Percentiles rank a stretch among this genome's conserved stretches.
Conservation (phyloP, 1,140 invertebrate genomes). For the Halictus rubicundus region DNA sequence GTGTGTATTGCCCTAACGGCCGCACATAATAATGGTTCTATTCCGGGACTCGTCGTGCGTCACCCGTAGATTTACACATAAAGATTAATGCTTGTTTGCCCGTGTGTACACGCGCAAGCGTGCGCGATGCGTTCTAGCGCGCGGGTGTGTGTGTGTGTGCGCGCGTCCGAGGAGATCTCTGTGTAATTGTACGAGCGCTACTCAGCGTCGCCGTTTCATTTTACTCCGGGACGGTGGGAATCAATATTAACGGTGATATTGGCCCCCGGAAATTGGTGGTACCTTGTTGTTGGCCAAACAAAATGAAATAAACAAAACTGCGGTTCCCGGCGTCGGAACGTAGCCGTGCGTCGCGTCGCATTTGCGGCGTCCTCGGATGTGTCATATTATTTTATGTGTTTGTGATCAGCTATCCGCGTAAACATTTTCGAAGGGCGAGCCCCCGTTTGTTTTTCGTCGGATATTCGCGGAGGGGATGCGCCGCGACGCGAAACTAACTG, state of each 20-base stretch:
- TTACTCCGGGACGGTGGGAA: conserved; percentile 32
- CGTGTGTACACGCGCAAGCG: not conserved
- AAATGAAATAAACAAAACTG: conserved; percentile 67
- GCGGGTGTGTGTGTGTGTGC: too few relatives aligned
- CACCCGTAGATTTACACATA: conserved; percentile 51
- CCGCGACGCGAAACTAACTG: not conserved
- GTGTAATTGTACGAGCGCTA: conserved; percentile 45
- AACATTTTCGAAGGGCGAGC: conserved; percentile 53
- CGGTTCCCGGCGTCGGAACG: conserved; percentile 1
- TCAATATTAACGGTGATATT: conserved; percentile 67
- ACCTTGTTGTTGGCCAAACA: conserved; percentile 53
- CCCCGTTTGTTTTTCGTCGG: conserved; percentile 22
- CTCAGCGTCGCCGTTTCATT: conserved; percentile 25
- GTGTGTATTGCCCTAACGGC: not conserved
- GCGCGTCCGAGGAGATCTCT: too few relatives aligned
- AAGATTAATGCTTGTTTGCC: conserved; percentile 53
- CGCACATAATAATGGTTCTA: conserved; percentile 49
- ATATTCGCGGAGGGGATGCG: not conserved
- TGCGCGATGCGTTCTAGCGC: conserved; percentile 3
- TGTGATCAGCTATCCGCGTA: conserved; percentile 61
- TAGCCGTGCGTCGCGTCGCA: conserved; percentile 13
- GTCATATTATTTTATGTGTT: conserved; percentile 67
- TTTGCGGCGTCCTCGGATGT: conserved; percentile 54
- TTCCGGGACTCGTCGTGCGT: conserved; percentile 33
- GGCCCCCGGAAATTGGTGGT: conserved; percentile 47